phyloP scores from a whole-genome alignment of 2,113 vertebrate species.

The Cinclus cinclus region DNA sequence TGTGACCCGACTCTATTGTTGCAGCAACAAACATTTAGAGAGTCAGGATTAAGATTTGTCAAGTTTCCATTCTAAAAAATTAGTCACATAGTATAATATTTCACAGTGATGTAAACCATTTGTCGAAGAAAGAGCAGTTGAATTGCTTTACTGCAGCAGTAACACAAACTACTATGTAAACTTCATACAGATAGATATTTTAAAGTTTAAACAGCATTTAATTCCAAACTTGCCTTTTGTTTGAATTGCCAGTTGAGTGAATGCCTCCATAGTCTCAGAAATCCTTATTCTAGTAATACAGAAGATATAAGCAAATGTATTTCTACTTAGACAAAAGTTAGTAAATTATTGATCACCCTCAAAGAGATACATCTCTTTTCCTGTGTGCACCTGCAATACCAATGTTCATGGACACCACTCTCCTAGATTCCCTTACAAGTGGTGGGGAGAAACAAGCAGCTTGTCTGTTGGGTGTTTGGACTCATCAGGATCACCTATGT shows the following conservation, averaged over 20 bases:
- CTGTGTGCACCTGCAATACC: neutral
- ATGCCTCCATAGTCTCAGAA: neutral
- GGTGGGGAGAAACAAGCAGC: neutral
- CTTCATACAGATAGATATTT: neutral
- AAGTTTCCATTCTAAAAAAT: neutral
- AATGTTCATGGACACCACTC: neutral
- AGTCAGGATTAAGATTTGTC: neutral
- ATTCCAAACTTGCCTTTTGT: neutral
- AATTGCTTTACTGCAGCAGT: neutral
- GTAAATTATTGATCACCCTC: neutral
- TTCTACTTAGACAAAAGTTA: neutral
- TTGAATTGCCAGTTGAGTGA: neutral
- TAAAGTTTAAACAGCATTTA: neutral
- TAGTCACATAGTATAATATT: neutral
- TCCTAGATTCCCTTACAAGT: neutral
- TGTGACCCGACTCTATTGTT: neutral
- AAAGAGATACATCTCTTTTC: neutral
- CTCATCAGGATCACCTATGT: neutral
- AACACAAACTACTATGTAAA: neutral
- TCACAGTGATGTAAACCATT: neutral
- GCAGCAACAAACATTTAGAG: neutral
- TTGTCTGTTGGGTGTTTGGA: neutral
- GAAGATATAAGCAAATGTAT: neutral
- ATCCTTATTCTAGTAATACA: neutral
- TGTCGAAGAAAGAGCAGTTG: neutral